Evolutionary conservation across 2,888 invertebrate species (phyloP), one percentile per base, ranked within the genome.

Genomic region (Endomychus coccineus): DNA sequence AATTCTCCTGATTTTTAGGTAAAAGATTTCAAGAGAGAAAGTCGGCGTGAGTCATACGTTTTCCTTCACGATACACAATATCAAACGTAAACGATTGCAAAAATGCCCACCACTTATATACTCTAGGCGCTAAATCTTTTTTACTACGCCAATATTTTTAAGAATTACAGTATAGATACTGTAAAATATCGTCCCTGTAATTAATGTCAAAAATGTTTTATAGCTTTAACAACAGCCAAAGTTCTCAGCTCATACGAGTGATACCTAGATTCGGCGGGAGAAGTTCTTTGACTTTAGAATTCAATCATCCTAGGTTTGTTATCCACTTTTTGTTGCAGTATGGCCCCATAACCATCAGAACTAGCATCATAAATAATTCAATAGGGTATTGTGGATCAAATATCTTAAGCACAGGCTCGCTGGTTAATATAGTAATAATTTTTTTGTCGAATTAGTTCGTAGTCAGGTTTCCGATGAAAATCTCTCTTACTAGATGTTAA

Each of bases 1-100:
- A n/a, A n/a, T n/a, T n/a, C n/a, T n/a, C n/a, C n/a, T 28, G 27
- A 14, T 16, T 16, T 22, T 21, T 9, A 16, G 22, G 14, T 22
- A 34, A 10, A 23, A 25, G 16, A 6, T 19, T 19, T 19, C 21
- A 7, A 7, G 21, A 19, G 6, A 19, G 21, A 19, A 19, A 19
- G 21, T 19, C 21, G 6, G 21, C 21, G n/a, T 19, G 21, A 7
- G 6, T 19, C 21, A 19, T 19, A n/a, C 21, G 21, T n/a, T 19
- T 19, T 6, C 21, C 21, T 19, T 6, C 6, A 19, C 21, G 21
- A 19, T 19, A 6, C 6, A 19, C n/a, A 7, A 19, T 6, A n/a
- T 7, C n/a, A 19, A 19, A 19, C 6, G 6, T 19, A n/a, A 19
- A 19, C 6, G 21, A 19, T n/a, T 19, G 21, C n/a, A 19, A 19